phyloP scores from a whole-genome alignment of 2,888 invertebrate genomes.

The Cistogaster globosa region DNA sequence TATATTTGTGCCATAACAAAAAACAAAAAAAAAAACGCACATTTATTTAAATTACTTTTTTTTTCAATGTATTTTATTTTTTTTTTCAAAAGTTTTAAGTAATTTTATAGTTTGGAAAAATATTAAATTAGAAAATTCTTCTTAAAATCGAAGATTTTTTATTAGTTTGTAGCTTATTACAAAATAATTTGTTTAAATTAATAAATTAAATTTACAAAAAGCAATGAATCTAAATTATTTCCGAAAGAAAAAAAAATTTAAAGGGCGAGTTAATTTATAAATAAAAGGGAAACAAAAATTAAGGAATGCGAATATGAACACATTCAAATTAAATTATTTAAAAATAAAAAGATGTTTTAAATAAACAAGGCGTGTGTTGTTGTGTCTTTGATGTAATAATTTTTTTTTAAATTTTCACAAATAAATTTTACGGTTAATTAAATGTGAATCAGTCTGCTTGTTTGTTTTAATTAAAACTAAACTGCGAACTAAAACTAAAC shows the following conservation, averaged over 20 bases:
- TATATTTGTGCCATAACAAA: too few relatives aligned
- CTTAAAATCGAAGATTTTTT: slow-evolving; percentile 81
- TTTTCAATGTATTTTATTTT: too few relatives aligned
- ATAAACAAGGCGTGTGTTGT: slow-evolving; percentile 63
- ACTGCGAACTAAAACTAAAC: slow-evolving; percentile 74
- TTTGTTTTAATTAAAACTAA: slow-evolving; percentile 75
- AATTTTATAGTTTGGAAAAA: slow-evolving; percentile 60
- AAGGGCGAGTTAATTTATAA: slow-evolving; percentile 26
- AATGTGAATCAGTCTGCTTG: slow-evolving; percentile 79
- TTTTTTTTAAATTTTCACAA: slow-evolving; percentile 65
- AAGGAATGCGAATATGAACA: slow-evolving; percentile 54
- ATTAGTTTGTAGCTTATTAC: slow-evolving; percentile 72
- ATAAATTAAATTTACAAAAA: slow-evolving; percentile 53
- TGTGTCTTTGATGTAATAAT: slow-evolving; percentile 70
- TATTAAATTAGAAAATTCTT: slow-evolving; percentile 79
- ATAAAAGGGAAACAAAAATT: slow-evolving; percentile 65
- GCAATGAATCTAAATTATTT: slow-evolving; percentile 44
- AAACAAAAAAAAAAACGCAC: too few relatives aligned
- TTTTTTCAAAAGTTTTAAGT: slow-evolving; percentile 51
- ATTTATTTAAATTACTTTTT: slow-evolving; percentile 2
- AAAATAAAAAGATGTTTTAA: slow-evolving; percentile 58
- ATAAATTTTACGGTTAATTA: slow-evolving; percentile 62
- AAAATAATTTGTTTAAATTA: slow-evolving; percentile 63
- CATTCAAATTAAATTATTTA: slow-evolving; percentile 31
- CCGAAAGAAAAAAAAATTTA: slow-evolving; percentile 25